Conservation (phyloP, 2,797 vertebrate species). For the Brachymystax lenok region DNA sequence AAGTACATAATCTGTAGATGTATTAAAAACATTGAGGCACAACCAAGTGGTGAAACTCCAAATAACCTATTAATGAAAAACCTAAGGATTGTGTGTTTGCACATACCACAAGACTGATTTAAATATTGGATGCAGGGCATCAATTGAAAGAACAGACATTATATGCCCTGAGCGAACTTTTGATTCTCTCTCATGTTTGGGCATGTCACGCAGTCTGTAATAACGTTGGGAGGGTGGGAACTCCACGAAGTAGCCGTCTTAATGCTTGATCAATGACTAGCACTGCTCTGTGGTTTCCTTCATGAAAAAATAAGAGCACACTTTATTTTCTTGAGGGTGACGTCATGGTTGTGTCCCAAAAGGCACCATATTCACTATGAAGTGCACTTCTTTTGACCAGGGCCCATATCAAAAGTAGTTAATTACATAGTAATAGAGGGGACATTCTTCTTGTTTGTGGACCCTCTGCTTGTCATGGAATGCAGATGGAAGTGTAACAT, state of each 20-base stretch:
- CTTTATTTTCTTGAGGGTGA: slow-evolving; percentile 1
- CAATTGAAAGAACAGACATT: slow-evolving; percentile 5
- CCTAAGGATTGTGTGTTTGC: no score
- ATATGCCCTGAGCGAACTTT: slow-evolving; percentile 1
- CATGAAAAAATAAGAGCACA: slow-evolving; percentile 15
- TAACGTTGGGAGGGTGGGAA: slow-evolving; percentile 35
- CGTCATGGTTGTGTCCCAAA: not conserved
- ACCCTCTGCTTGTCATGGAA: not conserved
- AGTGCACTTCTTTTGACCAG: not conserved
- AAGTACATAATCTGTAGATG: no score
- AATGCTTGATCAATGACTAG: slow-evolving; percentile 32
- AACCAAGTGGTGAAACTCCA: no score
- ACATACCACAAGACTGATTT: no score
- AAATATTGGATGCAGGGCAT: not conserved
- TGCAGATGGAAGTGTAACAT: not conserved
- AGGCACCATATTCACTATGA: not conserved
- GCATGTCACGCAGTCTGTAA: slow-evolving; percentile 33
- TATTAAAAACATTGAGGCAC: no score
- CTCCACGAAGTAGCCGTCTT: not conserved
- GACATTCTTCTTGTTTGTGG: not conserved
- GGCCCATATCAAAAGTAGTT: no score
- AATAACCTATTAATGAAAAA: no score
- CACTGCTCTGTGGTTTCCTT: slow-evolving; percentile 17
- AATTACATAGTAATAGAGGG: no score
- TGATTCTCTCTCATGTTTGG: no score